Base-by-base conservation (phyloP, 2,113 vertebrate genomes). In the Sceloporus undulatus region DNA sequence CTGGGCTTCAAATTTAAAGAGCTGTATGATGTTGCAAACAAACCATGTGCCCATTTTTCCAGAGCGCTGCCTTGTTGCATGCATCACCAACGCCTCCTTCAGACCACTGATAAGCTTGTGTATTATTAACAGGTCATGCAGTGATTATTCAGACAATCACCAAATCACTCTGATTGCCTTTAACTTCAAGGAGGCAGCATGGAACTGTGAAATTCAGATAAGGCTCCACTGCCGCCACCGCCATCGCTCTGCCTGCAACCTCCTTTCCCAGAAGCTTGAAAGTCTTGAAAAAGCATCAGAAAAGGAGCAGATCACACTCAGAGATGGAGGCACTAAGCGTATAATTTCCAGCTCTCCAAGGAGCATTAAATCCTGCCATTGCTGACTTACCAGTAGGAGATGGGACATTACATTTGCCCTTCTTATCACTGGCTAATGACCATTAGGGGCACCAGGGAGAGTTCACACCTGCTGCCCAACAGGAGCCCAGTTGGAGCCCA, bases 391-490 rank as follows among this genome's bases (percentile, higher is more conserved):
- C 94, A 94, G 97, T 94, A 1, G 97, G 97, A 96, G 94, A 94
- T 93, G 90, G 96, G 97, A 98, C 97, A 98, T 85, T 92, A 94
- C 96, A 96, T 97, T 97, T 97, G 97, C 97, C 97, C 96, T 96
- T 95, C 93, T 97, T 96, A 97, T 98, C 95, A 97, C 95, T 96
- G 96, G 97, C 94, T 96, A 97, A 97, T 98, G 97, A 98, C 97
- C 97, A 97, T 96, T 95, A 96, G 96, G 96, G 97, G 96, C 96
- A 94, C 95, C 90, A 92, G 91, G 88, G 83, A 95, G 91, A 90
- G 95, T 94, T 97, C 96, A 97, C 98, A 99, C 98, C 98, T 99
- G 98, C 98, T 97, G 96, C 97, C 97, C 96, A 92, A 95, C 88
- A 96, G 95, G 95, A 96, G 71, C 2, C 70, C 94, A 93, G 95